Evolutionary conservation across 2,797 vertebrate species (phyloP).

Genomic region (Takifugu ocellatus): DNA sequence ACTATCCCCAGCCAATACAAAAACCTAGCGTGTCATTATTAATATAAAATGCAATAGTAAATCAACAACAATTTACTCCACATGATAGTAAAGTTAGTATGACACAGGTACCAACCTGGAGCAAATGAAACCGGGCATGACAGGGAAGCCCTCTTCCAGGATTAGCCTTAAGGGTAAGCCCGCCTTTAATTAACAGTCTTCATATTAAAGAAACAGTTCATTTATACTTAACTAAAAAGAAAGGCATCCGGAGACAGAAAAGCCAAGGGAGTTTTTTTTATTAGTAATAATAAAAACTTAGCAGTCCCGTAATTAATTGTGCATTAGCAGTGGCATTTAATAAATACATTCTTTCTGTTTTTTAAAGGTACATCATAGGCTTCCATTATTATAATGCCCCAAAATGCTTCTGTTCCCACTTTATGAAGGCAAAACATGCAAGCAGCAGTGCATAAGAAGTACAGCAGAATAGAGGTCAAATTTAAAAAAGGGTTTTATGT

Average conservation of each 20-base stretch:
- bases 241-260: slow-evolving; percentile 6
- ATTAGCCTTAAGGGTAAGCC: slow-evolving; percentile 33
- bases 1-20: too few relatives aligned
- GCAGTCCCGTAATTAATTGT: slow-evolving; percentile 45
- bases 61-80: not conserved
- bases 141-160: slow-evolving; percentile 3
- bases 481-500: slow-evolving; percentile 40
- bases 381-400: slow-evolving; percentile 41
- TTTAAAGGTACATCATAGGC: slow-evolving; percentile 59
- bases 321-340: slow-evolving; percentile 59
- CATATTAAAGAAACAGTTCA: slow-evolving; percentile 15
- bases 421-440: slow-evolving; percentile 74
- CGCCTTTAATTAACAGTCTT: slow-evolving; percentile 29
- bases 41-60: not conserved
- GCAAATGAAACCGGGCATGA: not conserved
- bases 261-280: slow-evolving; percentile 37
- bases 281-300: slow-evolving; percentile 73
- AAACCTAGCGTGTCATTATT: too few relatives aligned
- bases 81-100: too few relatives aligned
- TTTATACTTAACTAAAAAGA: slow-evolving; percentile 6
- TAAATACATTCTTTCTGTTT: slow-evolving; percentile 69
- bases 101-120: too few relatives aligned
- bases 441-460: slow-evolving; percentile 50
- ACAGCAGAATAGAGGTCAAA: slow-evolving; percentile 37
- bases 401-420: slow-evolving; percentile 56